phyloP scores from a whole-genome alignment of 2,113 vertebrate species.

The Leucoraja erinaceus region DNA sequence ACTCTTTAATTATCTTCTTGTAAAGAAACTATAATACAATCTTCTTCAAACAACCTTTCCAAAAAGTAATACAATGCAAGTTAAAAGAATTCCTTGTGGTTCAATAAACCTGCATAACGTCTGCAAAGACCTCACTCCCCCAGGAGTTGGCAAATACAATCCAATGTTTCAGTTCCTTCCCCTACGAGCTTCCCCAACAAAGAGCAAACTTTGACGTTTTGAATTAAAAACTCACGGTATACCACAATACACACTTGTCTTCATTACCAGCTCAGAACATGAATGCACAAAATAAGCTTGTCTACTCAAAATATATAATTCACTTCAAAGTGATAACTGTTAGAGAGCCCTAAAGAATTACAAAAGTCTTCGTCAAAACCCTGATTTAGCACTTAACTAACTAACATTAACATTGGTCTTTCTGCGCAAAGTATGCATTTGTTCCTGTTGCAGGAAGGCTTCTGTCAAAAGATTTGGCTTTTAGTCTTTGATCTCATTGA shows the following conservation, averaged over 20 bases:
- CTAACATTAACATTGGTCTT: neutral
- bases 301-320: neutral
- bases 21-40: neutral
- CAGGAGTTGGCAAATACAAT: neutral
- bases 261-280: neutral
- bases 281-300: neutral
- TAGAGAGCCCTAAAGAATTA: neutral
- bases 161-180: neutral
- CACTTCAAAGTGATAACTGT: neutral
- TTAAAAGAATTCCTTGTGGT: neutral
- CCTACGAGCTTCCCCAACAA: neutral
- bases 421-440: slow-evolving; percentile 6
- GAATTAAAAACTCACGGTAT: neutral
- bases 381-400: slow-evolving; percentile 4
- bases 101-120: neutral
- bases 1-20: slow-evolving; percentile 62
- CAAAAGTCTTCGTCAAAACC: neutral
- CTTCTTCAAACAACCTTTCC: neutral
- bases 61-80: neutral
- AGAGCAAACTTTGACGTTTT: neutral
- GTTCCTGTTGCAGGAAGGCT: slow-evolving; percentile 49
- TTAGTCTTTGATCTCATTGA: slow-evolving; percentile 44
- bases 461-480: slow-evolving; percentile 40
- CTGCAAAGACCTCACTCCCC: neutral
- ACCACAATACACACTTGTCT: neutral